Base-by-base conservation (phyloP, 2,113 vertebrate genomes). In the Ploceus nigricollis region DNA sequence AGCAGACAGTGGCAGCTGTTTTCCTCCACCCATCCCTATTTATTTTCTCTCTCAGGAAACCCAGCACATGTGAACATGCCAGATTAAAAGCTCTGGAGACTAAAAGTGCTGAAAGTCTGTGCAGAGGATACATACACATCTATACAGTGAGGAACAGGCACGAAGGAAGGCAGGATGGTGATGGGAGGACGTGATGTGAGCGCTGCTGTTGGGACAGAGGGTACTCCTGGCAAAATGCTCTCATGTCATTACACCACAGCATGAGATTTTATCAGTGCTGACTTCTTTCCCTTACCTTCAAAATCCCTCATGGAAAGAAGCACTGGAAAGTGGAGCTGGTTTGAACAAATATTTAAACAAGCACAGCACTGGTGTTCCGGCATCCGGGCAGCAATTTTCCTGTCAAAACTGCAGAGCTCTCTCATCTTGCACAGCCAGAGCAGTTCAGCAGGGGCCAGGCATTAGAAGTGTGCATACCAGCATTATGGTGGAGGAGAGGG, bases 1-100 rank as follows among this genome's bases (percentile, higher is more conserved):
- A 94, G 92, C 1, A 1, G 71, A 33, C 78, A 87, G 73, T 1
- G 9, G 77, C 68, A 50, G 81, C 71, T 80, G 15, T 8, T 66
- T 24, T 22, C 82, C 94, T 85, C 81, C 54, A 56, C 76, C 42
- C 68, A 87, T 37, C 42, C 33, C 92, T 47, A 22, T 72, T 92
- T 90, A 61, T 95, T 82, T 92, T 77, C 72, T 73, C 39, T 70
- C 88, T 96, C 85, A 91, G 92, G 90, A 96, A 95, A 90, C n/a
- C 44, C 63, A 94, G 78, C 31, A 44, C 88, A 63, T 17, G 82
- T 92, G 96, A 94, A 90, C 30, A 21, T 0, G 5, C 7, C 75
- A 86, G 85, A 94, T 88, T 83, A 94, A n/a, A 68, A 90, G 54
- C 5, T 89, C 7, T 39, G 71, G 71, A 81, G 47, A 57, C 12